Evolutionary conservation across 1,140 invertebrate species (phyloP).

Genomic region (Monochamus saltuarius): DNA sequence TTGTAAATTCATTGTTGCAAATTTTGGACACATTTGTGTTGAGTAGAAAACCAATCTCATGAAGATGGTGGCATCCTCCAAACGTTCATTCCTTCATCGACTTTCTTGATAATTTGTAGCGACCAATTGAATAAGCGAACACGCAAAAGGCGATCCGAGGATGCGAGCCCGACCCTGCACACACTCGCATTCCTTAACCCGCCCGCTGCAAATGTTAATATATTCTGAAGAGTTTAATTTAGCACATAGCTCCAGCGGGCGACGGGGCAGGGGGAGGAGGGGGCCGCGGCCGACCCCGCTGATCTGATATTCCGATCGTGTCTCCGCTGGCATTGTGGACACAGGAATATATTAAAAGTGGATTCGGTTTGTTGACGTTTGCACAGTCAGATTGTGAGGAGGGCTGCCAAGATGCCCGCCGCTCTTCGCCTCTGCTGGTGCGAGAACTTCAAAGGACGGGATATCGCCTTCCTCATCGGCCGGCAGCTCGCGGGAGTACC

Average conservation of each 20-base stretch:
- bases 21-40: too few relatives aligned
- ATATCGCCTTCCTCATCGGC: slow-evolving; percentile 30
- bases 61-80: too few relatives aligned
- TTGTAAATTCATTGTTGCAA: too few relatives aligned
- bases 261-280: slow-evolving; percentile 23
- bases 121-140: too few relatives aligned
- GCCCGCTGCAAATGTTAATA: slow-evolving; percentile 49
- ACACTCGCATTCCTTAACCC: slow-evolving; percentile 21
- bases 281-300: slow-evolving; percentile 28
- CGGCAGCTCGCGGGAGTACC: slow-evolving; percentile 7
- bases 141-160: too few relatives aligned
- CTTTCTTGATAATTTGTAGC: too few relatives aligned
- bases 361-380: slow-evolving; percentile 50
- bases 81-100: too few relatives aligned
- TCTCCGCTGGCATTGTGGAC: slow-evolving; percentile 49
- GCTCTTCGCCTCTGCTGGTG: slow-evolving; percentile 26
- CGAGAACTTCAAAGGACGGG: slow-evolving; percentile 33
- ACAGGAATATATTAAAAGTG: slow-evolving; percentile 52
- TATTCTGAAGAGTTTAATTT: slow-evolving; percentile 52
- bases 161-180: too few relatives aligned
- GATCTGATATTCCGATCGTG: slow-evolving; percentile 49
- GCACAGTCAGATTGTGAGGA: slow-evolving; percentile 40
- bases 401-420: slow-evolving; percentile 13
- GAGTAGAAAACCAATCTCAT: too few relatives aligned
- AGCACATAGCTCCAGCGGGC: slow-evolving; percentile 48